A percentile compares a stretch with the other conserved stretches of the same genome.
These are phyloP conservation scores for Oxystoma pomonae DNA, from an alignment of 2,888 invertebrate genomes.

Conservation along the genomic window DNA sequence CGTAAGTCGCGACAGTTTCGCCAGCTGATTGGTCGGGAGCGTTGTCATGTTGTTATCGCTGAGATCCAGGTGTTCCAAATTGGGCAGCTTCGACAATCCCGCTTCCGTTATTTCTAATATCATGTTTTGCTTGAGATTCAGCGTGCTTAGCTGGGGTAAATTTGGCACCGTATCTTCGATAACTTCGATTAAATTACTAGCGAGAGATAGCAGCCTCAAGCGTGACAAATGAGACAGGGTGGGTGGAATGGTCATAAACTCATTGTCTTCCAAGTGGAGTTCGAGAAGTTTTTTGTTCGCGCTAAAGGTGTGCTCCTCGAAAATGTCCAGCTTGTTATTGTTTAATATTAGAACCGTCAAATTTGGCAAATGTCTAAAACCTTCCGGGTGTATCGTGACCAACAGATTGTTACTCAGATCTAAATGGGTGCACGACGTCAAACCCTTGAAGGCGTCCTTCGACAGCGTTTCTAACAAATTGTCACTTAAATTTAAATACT, in stretches of 20 bases:
- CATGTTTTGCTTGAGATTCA: slow-evolving; percentile 73
- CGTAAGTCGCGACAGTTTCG: slow-evolving; percentile 71
- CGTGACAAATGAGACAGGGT: slow-evolving; percentile 59
- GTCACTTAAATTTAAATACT: slow-evolving; percentile 70
- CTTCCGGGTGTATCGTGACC: slow-evolving; percentile 64
- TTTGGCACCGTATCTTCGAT: slow-evolving; percentile 69
- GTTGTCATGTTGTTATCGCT: slow-evolving; percentile 78
- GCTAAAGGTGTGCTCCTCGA: slow-evolving; percentile 68
- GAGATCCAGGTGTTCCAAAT: slow-evolving; percentile 69
- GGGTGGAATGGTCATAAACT: slow-evolving; percentile 71
- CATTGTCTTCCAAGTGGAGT: slow-evolving; percentile 74
- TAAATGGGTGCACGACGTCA: slow-evolving; percentile 62
- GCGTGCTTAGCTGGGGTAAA: slow-evolving; percentile 63
- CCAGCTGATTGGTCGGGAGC: slow-evolving; percentile 71
- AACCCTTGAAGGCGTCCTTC: slow-evolving; percentile 72
- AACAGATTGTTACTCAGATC: slow-evolving; percentile 78
- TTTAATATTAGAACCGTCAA: slow-evolving; percentile 72
- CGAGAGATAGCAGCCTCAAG: slow-evolving; percentile 70
- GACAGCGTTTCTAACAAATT: slow-evolving; percentile 69
- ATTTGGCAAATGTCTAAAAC: slow-evolving; percentile 73
- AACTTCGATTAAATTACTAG: slow-evolving; percentile 72
- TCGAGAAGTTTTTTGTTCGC: slow-evolving; percentile 66
- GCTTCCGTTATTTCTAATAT: slow-evolving; percentile 67
- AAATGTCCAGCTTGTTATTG: slow-evolving; percentile 69
- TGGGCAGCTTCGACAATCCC: slow-evolving; percentile 70